phyloP scores from a whole-genome alignment of 2,113 vertebrate genomes.

The Eretmochelys imbricata region DNA sequence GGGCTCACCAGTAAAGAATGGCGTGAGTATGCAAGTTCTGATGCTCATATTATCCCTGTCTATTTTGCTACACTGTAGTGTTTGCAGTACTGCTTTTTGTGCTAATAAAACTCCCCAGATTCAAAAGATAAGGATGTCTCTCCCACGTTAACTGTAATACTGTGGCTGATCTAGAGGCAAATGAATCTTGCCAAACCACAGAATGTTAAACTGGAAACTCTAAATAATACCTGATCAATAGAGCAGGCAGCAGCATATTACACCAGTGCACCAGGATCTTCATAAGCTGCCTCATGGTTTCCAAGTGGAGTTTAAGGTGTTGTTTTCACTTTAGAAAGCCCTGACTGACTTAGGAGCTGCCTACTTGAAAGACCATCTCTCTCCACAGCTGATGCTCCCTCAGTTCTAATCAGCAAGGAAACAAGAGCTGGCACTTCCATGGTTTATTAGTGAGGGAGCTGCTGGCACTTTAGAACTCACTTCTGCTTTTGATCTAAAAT shows the following conservation, averaged over 20 bases:
- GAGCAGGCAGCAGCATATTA: fast-evolving
- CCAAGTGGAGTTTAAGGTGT: not conserved
- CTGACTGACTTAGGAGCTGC: not conserved
- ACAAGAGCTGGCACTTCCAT: not conserved
- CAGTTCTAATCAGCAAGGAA: not conserved
- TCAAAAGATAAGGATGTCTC: too few relatives aligned
- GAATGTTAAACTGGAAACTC: too few relatives aligned
- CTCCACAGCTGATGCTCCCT: not conserved
- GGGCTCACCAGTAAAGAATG: too few relatives aligned
- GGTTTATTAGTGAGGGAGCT: not conserved
- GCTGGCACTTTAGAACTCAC: slow-evolving; percentile 16
- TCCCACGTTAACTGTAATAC: too few relatives aligned
- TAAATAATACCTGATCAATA: too few relatives aligned
- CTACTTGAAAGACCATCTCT: not conserved
- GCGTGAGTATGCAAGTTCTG: too few relatives aligned
- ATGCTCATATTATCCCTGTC: too few relatives aligned
- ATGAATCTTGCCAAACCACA: too few relatives aligned
- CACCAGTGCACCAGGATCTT: not conserved
- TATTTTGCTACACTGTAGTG: too few relatives aligned
- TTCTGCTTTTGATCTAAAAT: slow-evolving; percentile 59
- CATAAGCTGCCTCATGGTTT: not conserved
- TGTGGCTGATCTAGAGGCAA: too few relatives aligned
- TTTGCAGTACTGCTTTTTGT: too few relatives aligned
- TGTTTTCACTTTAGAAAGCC: not conserved
- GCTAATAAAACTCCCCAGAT: too few relatives aligned